phyloP scores from a whole-genome alignment of 2,888 invertebrate species.

The Andrena hattorfiana region DNA sequence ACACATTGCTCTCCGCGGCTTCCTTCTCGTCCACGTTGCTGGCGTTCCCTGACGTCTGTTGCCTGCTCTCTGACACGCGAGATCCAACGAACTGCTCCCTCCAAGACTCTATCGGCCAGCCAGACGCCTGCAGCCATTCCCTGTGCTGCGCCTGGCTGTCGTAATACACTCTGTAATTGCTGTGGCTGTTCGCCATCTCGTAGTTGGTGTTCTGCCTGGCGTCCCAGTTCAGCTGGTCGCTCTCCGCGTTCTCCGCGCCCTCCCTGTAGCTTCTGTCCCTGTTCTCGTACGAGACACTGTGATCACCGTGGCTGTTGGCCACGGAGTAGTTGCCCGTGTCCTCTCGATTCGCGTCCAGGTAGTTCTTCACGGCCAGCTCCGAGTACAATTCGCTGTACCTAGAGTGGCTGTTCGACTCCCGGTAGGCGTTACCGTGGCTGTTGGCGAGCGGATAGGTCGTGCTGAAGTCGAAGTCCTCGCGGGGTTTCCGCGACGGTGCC shows the following conservation, averaged over 20 bases:
- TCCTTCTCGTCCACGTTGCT: background rate
- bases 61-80: conserved; percentile 4
- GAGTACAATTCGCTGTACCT: conserved; percentile 66
- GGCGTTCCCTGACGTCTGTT: background rate
- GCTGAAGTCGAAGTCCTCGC: conserved; percentile 56
- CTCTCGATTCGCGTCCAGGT: conserved; percentile 37
- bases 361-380: conserved; percentile 55
- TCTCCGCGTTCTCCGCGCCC: conserved; percentile 26
- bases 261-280: conserved; percentile 57
- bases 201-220: conserved; percentile 63
- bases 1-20: background rate
- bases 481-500: conserved; percentile 9
- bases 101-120: conserved; percentile 58
- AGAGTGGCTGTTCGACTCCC: conserved; percentile 67
- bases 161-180: conserved; percentile 77
- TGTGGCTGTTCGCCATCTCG: conserved; percentile 79
- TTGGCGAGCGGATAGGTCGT: conserved; percentile 67
- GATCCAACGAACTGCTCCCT: conserved; percentile 4
- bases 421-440: conserved; percentile 68
- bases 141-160: conserved; percentile 70
- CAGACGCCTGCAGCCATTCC: conserved; percentile 27
- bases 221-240: conserved; percentile 55
- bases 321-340: conserved; percentile 63
- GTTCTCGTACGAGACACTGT: conserved; percentile 64
- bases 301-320: conserved; percentile 76